Evolutionary conservation across 1,140 invertebrate genomes (phyloP), one percentile per base, ranked within the genome.

Genomic region (Drosophila elegans): DNA sequence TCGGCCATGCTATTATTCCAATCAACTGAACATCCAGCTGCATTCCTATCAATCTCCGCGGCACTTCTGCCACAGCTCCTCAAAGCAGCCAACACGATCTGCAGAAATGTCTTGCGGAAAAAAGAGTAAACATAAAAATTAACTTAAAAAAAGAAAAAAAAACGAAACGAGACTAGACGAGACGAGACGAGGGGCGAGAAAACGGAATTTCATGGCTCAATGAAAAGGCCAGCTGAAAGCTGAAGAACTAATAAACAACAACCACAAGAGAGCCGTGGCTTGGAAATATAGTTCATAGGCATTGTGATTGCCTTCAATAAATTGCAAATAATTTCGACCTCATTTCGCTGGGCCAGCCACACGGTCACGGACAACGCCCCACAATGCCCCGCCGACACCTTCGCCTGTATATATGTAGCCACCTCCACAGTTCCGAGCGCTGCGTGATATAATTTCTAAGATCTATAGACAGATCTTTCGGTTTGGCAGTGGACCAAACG

Each of bases 311-410:
- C 84, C 80, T 89, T 89, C 85, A 89, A 89, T 89, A 89, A 89
- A 89, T 89, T 89, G 84, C 84, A 89, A 89, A 89, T 88, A 88
- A 88, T 88, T 89, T 89, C 85, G 84, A 89, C 84, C 84, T 89
- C 85, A 89, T 89, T 89, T 89, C 76, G 84, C 36, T 63, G 68
- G 82, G 82, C 83, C 62, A 60, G 78, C 83, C 79, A 78, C 83
- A 88, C 84, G 84, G 84, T 88, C 84, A 88, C 68, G 84, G 84
- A 84, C 67, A 74, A 82, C 57, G 29, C 67, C 61, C 42, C 59
- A 71, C 55, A 39, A 11, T 12, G 25, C 71, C 38, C 46, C 45
- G 29, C 48, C 39, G 4, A 59, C 36, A 32, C 16, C 57, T 29
- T 9, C 16, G 12, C 44, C 27, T 41, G 11, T 13, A 13, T n/a